Base-by-base conservation (phyloP, 2,113 vertebrate genomes). In the Varanus salvator region DNA sequence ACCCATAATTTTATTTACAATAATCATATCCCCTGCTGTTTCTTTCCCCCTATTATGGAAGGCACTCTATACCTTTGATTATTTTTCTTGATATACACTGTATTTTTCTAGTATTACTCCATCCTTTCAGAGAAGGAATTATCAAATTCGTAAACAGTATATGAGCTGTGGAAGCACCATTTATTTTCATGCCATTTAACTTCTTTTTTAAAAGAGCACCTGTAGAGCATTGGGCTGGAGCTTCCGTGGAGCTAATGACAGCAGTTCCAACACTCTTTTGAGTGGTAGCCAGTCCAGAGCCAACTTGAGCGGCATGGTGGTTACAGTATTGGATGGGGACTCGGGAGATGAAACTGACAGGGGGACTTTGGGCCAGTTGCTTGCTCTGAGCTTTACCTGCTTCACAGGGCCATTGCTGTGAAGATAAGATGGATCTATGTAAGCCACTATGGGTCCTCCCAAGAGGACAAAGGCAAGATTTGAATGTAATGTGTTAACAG, bases 21-120 rank as follows among this genome's bases (percentile, higher is more conserved):
- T 76, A 38, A 64, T 83, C 29, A 25, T 15, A 31, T 31, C 48
- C 71, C 23, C 48, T 88, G 64, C 23, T 60, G 68, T 38, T 19
- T 66, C 27, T 52, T 76, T 25, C 25, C 27, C 44, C 57, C 19
- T 64, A 64, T 84, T 64, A 50, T 9, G 6, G 52, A 89, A 60
- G 52, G 71, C 29, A 8, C 8, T 66, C 60, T 34, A 21, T 21
- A 50, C 23, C 74, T 77, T 60, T 78, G 88, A 77, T 89, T 77
- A 85, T 85, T 89, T 84, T 84, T 52, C 71, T 54, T 84, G 82
- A 11, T 74, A 12, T 54, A 38, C 12, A 0, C 82, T 84, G 74
- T 68, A 78, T 69, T 85, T 89, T 89, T 72, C 72, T 57, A 84
- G 21, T 66, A 52, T 84, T 77, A 52, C 14, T 68, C 19, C 27